Base-by-base conservation (phyloP, 2,797 vertebrate genomes). In the Ctenochaetus hawaiiensis region DNA sequence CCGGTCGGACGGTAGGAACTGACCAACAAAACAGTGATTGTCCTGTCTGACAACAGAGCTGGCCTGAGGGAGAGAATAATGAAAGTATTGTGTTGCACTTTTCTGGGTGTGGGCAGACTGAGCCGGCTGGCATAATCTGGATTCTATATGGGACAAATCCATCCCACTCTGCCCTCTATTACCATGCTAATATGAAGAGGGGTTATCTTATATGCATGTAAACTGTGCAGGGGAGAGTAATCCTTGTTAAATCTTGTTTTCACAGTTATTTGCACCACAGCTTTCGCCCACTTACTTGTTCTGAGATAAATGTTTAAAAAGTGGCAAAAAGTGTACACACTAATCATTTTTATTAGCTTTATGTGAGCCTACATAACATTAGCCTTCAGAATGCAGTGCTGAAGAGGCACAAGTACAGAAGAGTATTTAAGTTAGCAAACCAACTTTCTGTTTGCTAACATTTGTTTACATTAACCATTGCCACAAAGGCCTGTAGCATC, bases 11-110 rank as follows among this genome's bases (percentile, higher is more conserved):
- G 73, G 80, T 77, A 89, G 87, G 75, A 93, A 88, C 90, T 18
- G 67, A 82, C 30, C 88, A 87, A 91, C 86, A 93, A 91, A 93
- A 94, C 94, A 88, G 75, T 53, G 84, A 92, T 92, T 94, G 93
- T 94, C 73, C 82, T 47, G 79, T 53, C 58, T 70, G 81, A 91
- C 91, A 93, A 92, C 94, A 93, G 88, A 77, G 80, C 68, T 14
- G 74, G 85, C 78, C 80, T 83, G 87, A 84, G 78, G 67, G 69
- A 74, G 70, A 62, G 80, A 39, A 95, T 85, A 95, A 95, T 93
- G 84, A 56, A 65, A 83, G 92, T 76, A 93, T 93, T 96, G 94
- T 96, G 88, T 75, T 79, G 87, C 73, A 77, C 80, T 84, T 88
- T 81, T 92, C 84, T 82, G 81, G 82, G 78, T 86, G 91, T 90